A percentile compares a stretch with the other conserved stretches of the same genome.
Evolutionary conservation across 2,888 invertebrate genomes (phyloP).

Genomic region (Proisotoma minuta): DNA sequence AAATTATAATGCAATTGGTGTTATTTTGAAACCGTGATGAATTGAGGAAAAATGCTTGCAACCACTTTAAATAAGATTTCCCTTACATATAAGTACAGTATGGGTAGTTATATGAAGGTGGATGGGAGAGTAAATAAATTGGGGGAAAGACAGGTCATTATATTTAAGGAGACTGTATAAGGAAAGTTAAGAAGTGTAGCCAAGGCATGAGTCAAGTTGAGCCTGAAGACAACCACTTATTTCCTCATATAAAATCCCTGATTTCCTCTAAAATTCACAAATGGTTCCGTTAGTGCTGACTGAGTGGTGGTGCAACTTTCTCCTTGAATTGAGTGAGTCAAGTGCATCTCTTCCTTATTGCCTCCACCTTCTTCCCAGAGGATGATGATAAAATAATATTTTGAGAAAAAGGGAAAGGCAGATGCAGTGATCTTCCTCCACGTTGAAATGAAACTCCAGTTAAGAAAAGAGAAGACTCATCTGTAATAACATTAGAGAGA

Average conservation of each 20-base stretch:
- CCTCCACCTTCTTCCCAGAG: neutral
- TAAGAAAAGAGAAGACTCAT: conserved; percentile 3
- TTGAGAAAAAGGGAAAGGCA: conserved; percentile 5
- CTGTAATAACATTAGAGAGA: conserved; percentile 10
- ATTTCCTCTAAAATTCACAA: conserved; percentile 1
- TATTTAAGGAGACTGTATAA: too few relatives aligned
- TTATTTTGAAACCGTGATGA: too few relatives aligned
- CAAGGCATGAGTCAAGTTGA: neutral
- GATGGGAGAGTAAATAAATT: too few relatives aligned
- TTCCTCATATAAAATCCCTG: neutral
- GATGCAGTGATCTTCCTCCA: neutral
- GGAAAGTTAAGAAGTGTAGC: neutral
- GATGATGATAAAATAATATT: conserved; percentile 15
- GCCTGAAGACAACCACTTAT: conserved; percentile 2
- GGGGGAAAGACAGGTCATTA: too few relatives aligned
- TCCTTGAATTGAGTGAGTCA: neutral
- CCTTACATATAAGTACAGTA: too few relatives aligned
- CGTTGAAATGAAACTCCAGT: conserved; percentile 1
- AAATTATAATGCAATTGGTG: too few relatives aligned
- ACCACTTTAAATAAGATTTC: too few relatives aligned
- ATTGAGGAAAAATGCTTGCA: too few relatives aligned
- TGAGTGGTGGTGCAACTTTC: neutral
- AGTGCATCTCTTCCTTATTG: conserved; percentile 5
- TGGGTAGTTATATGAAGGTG: too few relatives aligned
- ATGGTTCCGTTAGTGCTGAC: neutral